A percentile compares a stretch with the other conserved stretches of the same genome.
Conservation (phyloP, 2,113 vertebrate species). For the Dissostichus mawsoni region DNA sequence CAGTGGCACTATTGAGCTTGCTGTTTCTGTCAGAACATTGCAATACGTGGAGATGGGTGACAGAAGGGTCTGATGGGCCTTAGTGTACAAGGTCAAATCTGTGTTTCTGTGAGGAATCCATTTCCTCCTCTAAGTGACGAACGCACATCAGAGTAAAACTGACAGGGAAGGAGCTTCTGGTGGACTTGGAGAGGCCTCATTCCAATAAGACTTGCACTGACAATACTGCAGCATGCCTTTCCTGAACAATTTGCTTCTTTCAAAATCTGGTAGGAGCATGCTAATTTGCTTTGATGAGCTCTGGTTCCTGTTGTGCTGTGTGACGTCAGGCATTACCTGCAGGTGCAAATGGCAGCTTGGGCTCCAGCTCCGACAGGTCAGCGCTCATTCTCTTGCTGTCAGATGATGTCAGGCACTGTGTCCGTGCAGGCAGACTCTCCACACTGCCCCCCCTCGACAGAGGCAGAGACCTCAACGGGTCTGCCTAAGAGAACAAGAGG, state of each 20-base stretch:
- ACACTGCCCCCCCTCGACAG: conserved; percentile 96
- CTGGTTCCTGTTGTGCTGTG: background rate
- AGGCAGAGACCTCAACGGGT: conserved; percentile 89
- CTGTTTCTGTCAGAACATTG: conserved; percentile 16
- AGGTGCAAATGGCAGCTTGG: conserved; percentile 87
- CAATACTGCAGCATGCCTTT: conserved; percentile 9
- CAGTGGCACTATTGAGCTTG: background rate
- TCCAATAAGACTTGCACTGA: background rate
- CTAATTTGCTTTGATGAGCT: background rate
- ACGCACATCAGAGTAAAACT: conserved; percentile 19
- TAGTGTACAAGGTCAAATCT: background rate
- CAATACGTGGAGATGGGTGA: conserved; percentile 4
- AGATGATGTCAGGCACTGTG: conserved; percentile 85
- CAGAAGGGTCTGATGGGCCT: background rate
- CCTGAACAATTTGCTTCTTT: background rate
- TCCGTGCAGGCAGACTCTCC: conserved; percentile 91
- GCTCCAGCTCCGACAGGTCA: conserved; percentile 96
- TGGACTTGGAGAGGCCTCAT: background rate
- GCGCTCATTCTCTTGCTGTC: conserved; percentile 96
- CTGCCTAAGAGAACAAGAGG: conserved; percentile 81
- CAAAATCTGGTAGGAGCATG: background rate
- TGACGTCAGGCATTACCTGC: conserved; percentile 86
- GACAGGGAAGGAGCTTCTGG: background rate
- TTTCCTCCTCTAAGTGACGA: conserved; percentile 34
- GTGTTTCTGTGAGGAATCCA: conserved; percentile 15